phyloP scores from a whole-genome alignment of 2,797 vertebrate genomes.

The Rhodeus uyekii region DNA sequence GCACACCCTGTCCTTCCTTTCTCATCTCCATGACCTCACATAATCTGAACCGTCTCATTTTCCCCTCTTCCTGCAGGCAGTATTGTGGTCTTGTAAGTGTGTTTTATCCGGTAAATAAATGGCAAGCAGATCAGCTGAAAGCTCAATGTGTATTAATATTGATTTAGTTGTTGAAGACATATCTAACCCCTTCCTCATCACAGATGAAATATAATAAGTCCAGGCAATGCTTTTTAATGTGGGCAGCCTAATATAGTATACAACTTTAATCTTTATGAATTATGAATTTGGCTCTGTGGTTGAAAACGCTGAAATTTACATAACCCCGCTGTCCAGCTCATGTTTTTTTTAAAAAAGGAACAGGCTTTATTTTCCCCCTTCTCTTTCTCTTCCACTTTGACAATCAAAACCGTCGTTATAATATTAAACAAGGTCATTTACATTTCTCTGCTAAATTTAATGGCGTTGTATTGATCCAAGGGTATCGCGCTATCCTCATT shows the following conservation, averaged over 20 bases:
- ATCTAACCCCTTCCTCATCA: slow-evolving; percentile 65
- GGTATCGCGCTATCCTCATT: slow-evolving; percentile 61
- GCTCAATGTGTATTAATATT: slow-evolving; percentile 66
- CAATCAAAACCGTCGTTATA: slow-evolving; percentile 58
- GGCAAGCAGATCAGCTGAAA: slow-evolving; percentile 39
- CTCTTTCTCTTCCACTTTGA: slow-evolving; percentile 47
- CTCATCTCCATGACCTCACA: slow-evolving; percentile 22
- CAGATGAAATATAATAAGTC: slow-evolving; percentile 60
- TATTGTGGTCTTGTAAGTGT: slow-evolving; percentile 40
- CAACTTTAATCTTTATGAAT: slow-evolving; percentile 77
- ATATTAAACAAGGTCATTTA: slow-evolving; percentile 61
- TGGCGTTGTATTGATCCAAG: slow-evolving; percentile 54
- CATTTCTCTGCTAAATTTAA: slow-evolving; percentile 57
- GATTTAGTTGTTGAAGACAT: slow-evolving; percentile 66
- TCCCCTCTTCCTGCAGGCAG: slow-evolving; percentile 39
- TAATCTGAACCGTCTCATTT: not conserved
- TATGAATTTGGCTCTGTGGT: slow-evolving; percentile 70
- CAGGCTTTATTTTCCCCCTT: slow-evolving; percentile 48
- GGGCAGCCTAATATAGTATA: slow-evolving; percentile 68
- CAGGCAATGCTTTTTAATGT: slow-evolving; percentile 59
- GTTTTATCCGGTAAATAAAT: slow-evolving; percentile 50
- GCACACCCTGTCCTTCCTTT: slow-evolving; percentile 49
- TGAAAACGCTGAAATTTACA: slow-evolving; percentile 66
- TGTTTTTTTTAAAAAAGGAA: slow-evolving; percentile 66
- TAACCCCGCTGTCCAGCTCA: slow-evolving; percentile 70